Evolutionary conservation across 2,888 invertebrate species (phyloP).

Genomic region (Scaptomyza caliginosa): DNA sequence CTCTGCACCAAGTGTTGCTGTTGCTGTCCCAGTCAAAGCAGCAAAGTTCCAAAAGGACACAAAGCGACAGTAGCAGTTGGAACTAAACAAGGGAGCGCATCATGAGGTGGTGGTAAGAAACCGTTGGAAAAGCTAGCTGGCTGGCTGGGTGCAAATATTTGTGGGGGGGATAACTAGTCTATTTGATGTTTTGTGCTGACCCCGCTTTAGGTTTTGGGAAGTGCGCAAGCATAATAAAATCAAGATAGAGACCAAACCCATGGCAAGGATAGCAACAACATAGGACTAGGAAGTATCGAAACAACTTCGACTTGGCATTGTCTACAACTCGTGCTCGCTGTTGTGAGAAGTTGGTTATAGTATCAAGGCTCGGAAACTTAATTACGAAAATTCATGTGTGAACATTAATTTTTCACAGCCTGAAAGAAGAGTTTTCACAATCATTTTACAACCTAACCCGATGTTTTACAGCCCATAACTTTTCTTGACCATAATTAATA

Average conservation of each 20-base stretch:
- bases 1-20: conserved; percentile 36
- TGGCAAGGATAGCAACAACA: conserved; percentile 18
- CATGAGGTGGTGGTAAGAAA: not conserved
- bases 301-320: not conserved
- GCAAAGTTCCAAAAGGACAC: conserved; percentile 18
- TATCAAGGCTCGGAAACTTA: not conserved
- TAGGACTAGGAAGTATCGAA: conserved; percentile 5
- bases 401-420: not conserved
- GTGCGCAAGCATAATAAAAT: conserved; percentile 79
- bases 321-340: not conserved
- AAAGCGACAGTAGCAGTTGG: conserved; percentile 14
- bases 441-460: not conserved
- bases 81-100: not conserved
- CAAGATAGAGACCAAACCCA: conserved; percentile 62
- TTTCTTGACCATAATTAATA: not conserved
- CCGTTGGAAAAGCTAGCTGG: not conserved
- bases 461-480: not conserved
- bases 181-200: conserved; percentile 78
- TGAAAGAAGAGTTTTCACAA: not conserved
- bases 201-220: conserved; percentile 71
- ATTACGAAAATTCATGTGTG: not conserved
- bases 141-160: conserved; percentile 12
- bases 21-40: conserved; percentile 16
- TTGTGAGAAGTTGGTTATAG: not conserved
- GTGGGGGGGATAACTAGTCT: conserved; percentile 51